These are phyloP conservation scores for Noctilio leporinus DNA, from an alignment of 2,113 vertebrate genomes.

Conservation along the genomic window DNA sequence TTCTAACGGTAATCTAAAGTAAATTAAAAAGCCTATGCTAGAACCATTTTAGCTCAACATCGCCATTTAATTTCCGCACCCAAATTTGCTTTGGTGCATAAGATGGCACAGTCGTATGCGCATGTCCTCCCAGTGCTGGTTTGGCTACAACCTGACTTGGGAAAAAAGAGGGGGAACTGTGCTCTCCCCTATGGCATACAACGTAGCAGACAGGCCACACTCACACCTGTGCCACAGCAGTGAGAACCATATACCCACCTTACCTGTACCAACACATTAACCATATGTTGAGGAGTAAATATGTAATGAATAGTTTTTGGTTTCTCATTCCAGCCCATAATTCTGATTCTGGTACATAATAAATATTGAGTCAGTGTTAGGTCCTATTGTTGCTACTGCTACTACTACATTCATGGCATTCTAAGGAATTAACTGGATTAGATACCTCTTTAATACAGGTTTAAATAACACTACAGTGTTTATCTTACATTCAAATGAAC, in stretches of 20 bases:
- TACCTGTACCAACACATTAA: background rate
- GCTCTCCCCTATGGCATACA: background rate
- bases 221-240: background rate
- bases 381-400: background rate
- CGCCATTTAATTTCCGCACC: background rate
- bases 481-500: background rate
- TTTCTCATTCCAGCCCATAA: background rate
- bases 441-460: background rate
- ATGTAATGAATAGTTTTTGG: background rate
- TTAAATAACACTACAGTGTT: background rate
- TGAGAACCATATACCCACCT: background rate
- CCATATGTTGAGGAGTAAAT: background rate
- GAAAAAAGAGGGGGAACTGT: background rate
- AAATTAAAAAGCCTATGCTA: background rate
- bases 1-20: background rate
- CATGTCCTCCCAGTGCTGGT: background rate
- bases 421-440: background rate
- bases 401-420: background rate
- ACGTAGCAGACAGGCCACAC: background rate
- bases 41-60: background rate
- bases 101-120: background rate
- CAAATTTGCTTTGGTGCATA: background rate
- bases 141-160: background rate
- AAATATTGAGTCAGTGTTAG: background rate
- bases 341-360: background rate